phyloP scores from a whole-genome alignment of 2,797 vertebrate species.

The Acridotheres tristis region DNA sequence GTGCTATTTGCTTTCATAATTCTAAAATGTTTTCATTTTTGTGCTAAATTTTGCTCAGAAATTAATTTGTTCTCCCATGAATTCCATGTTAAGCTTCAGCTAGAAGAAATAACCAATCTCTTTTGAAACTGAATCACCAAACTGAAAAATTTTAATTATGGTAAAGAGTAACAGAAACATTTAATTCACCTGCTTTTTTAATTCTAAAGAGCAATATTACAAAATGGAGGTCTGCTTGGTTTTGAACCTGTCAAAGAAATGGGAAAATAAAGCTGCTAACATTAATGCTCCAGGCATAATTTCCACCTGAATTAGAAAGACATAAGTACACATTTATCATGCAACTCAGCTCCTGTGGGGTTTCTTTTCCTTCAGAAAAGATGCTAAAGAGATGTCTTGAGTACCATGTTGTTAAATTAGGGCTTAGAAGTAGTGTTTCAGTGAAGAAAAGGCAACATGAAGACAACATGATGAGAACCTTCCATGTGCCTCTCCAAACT shows the following conservation, averaged over 20 bases:
- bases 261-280: not conserved
- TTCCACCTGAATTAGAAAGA: not conserved
- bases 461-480: not conserved
- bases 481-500: not conserved
- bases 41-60: not conserved
- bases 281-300: not conserved
- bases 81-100: not conserved
- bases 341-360: not conserved
- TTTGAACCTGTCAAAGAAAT: not conserved
- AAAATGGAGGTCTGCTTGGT: not conserved
- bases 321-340: not conserved
- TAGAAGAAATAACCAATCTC: not conserved
- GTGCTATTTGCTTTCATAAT: not conserved
- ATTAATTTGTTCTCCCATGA: not conserved
- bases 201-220: not conserved
- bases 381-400: not conserved
- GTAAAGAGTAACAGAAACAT: not conserved
- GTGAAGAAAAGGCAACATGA: not conserved
- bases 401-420: not conserved
- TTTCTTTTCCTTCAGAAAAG: not conserved
- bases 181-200: not conserved
- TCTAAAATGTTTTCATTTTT: not conserved
- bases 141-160: not conserved
- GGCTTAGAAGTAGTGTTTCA: not conserved
- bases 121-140: not conserved